These are phyloP conservation scores for Papilio polytes DNA, from an alignment of 1,140 invertebrate genomes.

Conservation along the genomic window DNA sequence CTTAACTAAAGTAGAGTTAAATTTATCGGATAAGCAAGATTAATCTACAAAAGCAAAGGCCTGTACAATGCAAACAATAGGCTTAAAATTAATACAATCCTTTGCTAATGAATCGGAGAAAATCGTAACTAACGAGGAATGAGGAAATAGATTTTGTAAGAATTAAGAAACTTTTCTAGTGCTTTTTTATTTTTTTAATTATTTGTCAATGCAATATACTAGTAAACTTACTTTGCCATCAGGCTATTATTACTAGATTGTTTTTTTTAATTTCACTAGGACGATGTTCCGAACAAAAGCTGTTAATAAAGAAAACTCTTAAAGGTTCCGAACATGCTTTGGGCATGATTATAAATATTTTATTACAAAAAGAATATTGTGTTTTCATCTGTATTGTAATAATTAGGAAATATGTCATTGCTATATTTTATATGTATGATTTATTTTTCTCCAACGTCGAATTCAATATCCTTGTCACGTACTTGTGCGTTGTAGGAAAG, in stretches of 20 bases:
- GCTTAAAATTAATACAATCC: not conserved
- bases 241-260: too few relatives aligned
- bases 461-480: constrained; percentile 24
- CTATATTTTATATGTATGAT: not conserved
- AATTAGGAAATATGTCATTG: not conserved
- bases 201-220: too few relatives aligned
- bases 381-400: not conserved
- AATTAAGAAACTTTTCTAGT: not conserved
- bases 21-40: not conserved
- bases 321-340: too few relatives aligned
- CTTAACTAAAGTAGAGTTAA: not conserved
- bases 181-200: too few relatives aligned
- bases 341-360: not conserved
- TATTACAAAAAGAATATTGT: not conserved
- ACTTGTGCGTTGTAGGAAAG: not conserved
- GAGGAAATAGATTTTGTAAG: not conserved
- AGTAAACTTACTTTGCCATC: too few relatives aligned
- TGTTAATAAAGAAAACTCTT: too few relatives aligned
- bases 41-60: not conserved
- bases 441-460: not conserved
- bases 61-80: not conserved
- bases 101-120: not conserved
- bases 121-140: not conserved
- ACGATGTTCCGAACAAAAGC: too few relatives aligned
- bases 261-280: too few relatives aligned